phyloP scores from a whole-genome alignment of 2,888 invertebrate genomes.

The Tiphia femorata region DNA sequence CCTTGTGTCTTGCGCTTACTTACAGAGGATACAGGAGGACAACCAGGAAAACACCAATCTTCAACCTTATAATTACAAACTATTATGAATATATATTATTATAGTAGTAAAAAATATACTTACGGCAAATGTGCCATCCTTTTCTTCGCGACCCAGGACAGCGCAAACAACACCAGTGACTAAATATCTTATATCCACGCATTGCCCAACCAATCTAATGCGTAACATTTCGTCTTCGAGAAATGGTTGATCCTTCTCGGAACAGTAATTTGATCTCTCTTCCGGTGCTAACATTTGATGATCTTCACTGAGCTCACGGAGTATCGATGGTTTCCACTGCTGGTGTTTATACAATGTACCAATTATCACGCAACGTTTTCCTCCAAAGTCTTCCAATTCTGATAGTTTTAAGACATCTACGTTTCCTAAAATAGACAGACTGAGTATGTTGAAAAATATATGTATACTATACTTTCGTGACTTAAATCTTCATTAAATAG shows the following conservation, averaged over 20 bases:
- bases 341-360: constrained; percentile 96
- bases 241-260: constrained; percentile 84
- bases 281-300: constrained; percentile 85
- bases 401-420: constrained; percentile 73
- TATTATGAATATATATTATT: not conserved
- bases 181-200: constrained; percentile 73
- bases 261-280: constrained; percentile 79
- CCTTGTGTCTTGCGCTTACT: constrained; percentile 34
- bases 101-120: constrained; percentile 12
- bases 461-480: too few species aligned
- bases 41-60: constrained; percentile 84
- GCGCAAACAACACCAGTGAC: constrained; percentile 92
- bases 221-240: constrained; percentile 94
- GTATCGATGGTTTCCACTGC: constrained; percentile 90
- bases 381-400: constrained; percentile 80
- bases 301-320: constrained; percentile 93
- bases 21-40: constrained; percentile 66
- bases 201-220: constrained; percentile 80
- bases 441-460: too few species aligned
- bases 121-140: constrained; percentile 59
- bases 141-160: constrained; percentile 73
- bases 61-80: constrained; percentile 78
- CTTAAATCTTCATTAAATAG: too few species aligned
- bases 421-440: constrained; percentile 29
- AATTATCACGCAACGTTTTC: constrained; percentile 81